phyloP scores from a whole-genome alignment of 2,888 invertebrate genomes.

The Uloborus plumipes region DNA sequence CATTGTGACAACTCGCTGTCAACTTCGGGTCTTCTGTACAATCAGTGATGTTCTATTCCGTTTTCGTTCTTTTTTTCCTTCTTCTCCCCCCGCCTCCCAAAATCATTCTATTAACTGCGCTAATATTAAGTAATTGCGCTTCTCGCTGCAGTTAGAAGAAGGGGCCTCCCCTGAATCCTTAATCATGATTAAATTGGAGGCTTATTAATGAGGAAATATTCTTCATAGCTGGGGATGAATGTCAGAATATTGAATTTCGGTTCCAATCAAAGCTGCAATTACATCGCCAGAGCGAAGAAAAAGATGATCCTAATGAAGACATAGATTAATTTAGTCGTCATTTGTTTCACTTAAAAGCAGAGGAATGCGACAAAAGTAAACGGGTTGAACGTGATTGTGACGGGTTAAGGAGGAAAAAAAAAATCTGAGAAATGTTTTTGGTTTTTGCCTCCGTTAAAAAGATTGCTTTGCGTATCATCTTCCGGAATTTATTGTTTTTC shows the following conservation, averaged over 20 bases:
- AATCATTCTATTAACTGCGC: slow-evolving; percentile 58
- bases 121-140: slow-evolving; percentile 61
- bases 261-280: slow-evolving; percentile 58
- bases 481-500: too few species aligned
- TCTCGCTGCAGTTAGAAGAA: slow-evolving; percentile 15
- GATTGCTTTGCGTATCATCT: slow-evolving; percentile 28
- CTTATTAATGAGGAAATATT: slow-evolving; percentile 62
- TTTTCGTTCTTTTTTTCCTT: slow-evolving; percentile 7
- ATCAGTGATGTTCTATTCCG: slow-evolving; percentile 35
- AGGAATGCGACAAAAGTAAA: slow-evolving; percentile 50
- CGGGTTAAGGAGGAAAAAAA: slow-evolving; percentile 10
- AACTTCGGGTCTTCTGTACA: slow-evolving; percentile 43
- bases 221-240: slow-evolving; percentile 47
- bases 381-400: slow-evolving; percentile 28
- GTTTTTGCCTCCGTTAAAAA: slow-evolving; percentile 18
- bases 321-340: slow-evolving; percentile 61
- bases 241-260: slow-evolving; percentile 62
- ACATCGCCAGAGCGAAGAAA: slow-evolving; percentile 37
- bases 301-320: slow-evolving; percentile 62
- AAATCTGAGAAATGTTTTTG: slow-evolving; percentile 22
- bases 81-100: slow-evolving; percentile 13
- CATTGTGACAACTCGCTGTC: slow-evolving; percentile 54
- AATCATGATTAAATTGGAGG: slow-evolving; percentile 56
- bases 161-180: slow-evolving; percentile 34
- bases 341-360: slow-evolving; percentile 60